Conservation (phyloP, 2,113 vertebrate genomes). For the Amphilophus citrinellus region DNA sequence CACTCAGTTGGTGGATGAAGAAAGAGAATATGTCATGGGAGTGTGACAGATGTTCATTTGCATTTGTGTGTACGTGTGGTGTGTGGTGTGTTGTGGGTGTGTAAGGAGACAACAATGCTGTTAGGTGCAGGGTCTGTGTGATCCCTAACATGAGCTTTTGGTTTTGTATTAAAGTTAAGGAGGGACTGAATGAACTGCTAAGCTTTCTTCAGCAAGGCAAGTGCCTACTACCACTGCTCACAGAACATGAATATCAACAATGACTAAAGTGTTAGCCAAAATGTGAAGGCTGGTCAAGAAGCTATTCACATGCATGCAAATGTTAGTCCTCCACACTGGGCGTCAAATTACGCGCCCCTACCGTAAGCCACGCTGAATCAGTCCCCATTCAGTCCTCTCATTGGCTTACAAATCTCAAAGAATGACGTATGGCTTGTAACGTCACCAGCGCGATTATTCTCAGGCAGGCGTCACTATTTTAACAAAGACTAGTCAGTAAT, state of each 20-base stretch:
- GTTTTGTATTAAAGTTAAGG: background rate
- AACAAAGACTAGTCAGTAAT: background rate
- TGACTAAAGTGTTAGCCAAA: background rate
- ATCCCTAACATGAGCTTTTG: background rate
- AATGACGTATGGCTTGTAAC: slow-evolving; percentile 40
- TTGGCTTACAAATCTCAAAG: slow-evolving; percentile 41
- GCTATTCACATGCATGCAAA: background rate
- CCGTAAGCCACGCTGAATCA: background rate
- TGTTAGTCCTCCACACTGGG: background rate
- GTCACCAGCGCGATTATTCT: slow-evolving; percentile 35
- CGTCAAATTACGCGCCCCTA: slow-evolving; percentile 57
- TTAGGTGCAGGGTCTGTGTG: background rate
- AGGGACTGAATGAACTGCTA: background rate
- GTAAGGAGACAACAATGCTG: background rate
- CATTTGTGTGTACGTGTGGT: background rate
- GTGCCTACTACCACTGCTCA: background rate
- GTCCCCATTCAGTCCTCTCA: slow-evolving; percentile 34
- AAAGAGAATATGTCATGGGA: slow-evolving; percentile 20
- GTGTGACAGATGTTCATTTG: slow-evolving; percentile 46
- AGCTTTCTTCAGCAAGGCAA: background rate
- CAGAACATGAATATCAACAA: background rate
- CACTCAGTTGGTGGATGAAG: slow-evolving; percentile 25
- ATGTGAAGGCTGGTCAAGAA: background rate
- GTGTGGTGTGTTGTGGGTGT: background rate
- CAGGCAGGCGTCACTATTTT: slow-evolving; percentile 9